phyloP scores from a whole-genome alignment of 2,888 invertebrate species.

The Oxyteleia sp. region DNA sequence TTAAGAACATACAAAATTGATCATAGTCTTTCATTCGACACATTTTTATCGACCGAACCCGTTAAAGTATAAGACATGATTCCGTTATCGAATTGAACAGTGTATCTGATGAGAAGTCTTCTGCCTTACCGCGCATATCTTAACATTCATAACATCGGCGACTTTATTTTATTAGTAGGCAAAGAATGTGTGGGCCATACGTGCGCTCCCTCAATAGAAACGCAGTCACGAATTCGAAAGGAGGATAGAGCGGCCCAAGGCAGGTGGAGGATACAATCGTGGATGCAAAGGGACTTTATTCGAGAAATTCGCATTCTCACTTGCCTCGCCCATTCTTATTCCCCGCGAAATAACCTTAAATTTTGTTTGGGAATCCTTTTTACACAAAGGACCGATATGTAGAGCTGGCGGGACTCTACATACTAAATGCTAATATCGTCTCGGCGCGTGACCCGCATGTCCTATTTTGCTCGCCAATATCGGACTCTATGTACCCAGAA shows the following conservation, averaged over 20 bases:
- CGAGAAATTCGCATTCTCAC: slow-evolving; percentile 73
- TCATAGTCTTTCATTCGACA: too few species aligned
- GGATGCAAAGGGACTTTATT: slow-evolving; percentile 71
- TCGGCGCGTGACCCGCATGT: too few species aligned
- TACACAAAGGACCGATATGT: slow-evolving; percentile 87
- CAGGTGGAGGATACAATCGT: slow-evolving; percentile 69
- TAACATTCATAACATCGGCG: slow-evolving; percentile 60
- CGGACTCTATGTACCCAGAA: too few species aligned
- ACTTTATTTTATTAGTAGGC: slow-evolving; percentile 67
- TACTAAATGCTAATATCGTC: too few species aligned
- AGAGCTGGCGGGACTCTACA: slow-evolving; percentile 82
- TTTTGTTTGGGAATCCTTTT: slow-evolving; percentile 87
- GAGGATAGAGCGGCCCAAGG: slow-evolving; percentile 33
- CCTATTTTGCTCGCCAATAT: too few species aligned
- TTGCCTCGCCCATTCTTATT: slow-evolving; percentile 84
- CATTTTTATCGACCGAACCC: too few species aligned
- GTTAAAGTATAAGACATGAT: too few species aligned
- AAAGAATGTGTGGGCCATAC: slow-evolving; percentile 64
- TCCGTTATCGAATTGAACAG: slow-evolving; percentile 35
- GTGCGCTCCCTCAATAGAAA: slow-evolving; percentile 55
- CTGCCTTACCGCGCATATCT: slow-evolving; percentile 9
- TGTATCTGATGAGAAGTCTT: slow-evolving; percentile 13
- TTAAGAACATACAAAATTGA: too few species aligned
- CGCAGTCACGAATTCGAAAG: slow-evolving; percentile 75
- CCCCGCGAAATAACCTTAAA: slow-evolving; percentile 86